phyloP scores from a whole-genome alignment of 2,113 vertebrate genomes.

The Heterotis niloticus region DNA sequence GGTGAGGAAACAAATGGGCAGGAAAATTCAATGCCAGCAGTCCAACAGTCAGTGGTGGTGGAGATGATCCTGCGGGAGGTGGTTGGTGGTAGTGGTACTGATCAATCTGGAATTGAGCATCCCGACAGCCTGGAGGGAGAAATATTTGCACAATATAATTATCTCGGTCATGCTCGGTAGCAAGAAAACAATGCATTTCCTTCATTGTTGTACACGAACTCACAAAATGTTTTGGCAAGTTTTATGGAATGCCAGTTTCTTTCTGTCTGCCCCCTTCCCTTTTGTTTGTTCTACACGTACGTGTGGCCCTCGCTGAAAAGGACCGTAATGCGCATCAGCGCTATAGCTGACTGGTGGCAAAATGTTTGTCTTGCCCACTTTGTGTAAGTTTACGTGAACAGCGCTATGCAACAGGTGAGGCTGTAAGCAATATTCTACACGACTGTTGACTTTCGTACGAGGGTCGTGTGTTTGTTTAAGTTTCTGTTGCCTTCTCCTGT shows the following conservation, averaged over 20 bases:
- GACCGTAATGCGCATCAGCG: background rate
- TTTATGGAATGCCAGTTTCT: background rate
- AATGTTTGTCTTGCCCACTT: background rate
- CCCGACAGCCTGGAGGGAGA: too few species aligned
- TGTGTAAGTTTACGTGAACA: too few species aligned
- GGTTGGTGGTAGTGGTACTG: too few species aligned
- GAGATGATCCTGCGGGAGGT: too few species aligned
- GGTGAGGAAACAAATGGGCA: too few species aligned
- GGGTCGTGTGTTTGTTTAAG: constrained; percentile 3
- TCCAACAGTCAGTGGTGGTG: too few species aligned
- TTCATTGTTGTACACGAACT: background rate
- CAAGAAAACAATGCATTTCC: background rate
- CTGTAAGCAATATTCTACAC: background rate
- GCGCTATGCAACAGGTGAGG: background rate
- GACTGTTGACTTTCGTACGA: background rate
- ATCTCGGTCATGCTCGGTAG: background rate
- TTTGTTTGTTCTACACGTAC: background rate
- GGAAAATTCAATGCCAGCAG: too few species aligned
- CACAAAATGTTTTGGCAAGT: background rate
- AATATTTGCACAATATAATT: background rate
- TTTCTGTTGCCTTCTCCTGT: background rate
- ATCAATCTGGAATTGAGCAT: too few species aligned
- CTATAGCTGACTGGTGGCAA: background rate
- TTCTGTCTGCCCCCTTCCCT: background rate
- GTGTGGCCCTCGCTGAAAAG: too few species aligned